Evolutionary conservation across 1,140 invertebrate genomes (phyloP).

Genomic region (Solenopsis invicta): DNA sequence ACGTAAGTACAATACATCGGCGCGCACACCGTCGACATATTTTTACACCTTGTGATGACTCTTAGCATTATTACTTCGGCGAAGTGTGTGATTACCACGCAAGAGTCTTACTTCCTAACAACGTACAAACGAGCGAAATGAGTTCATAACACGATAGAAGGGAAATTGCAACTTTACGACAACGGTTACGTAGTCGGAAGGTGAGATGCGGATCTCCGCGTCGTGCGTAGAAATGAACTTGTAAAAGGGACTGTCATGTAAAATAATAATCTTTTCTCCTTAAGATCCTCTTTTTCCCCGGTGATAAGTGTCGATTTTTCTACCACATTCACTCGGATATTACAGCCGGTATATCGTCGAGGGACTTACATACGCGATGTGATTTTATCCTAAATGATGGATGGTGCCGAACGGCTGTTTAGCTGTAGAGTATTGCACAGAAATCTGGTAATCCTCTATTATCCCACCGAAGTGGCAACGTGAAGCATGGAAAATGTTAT

Average conservation of each 20-base stretch:
- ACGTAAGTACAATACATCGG: not conserved
- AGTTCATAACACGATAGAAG: slow-evolving; percentile 45
- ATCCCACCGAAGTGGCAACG: not conserved
- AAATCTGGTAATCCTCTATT: slow-evolving; percentile 23
- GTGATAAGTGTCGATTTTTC: slow-evolving; percentile 29
- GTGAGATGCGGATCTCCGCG: not conserved
- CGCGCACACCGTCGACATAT: not conserved
- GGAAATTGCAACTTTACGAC: slow-evolving; percentile 30
- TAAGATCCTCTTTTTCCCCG: not conserved
- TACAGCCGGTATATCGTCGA: not conserved
- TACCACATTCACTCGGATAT: slow-evolving; percentile 13
- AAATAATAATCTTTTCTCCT: slow-evolving; percentile 3
- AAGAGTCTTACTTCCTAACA: slow-evolving; percentile 18
- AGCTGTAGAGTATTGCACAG: not conserved
- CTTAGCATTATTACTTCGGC: not conserved
- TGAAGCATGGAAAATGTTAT: not conserved
- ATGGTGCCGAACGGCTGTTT: slow-evolving; percentile 14
- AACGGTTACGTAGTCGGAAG: not conserved
- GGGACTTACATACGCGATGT: slow-evolving; percentile 29
- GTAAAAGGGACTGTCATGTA: not conserved
- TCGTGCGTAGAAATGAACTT: not conserved
- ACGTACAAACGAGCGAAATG: slow-evolving; percentile 47
- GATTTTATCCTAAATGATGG: slow-evolving; percentile 62
- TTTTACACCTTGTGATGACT: slow-evolving; percentile 39
- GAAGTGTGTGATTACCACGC: slow-evolving; percentile 10